A percentile compares a stretch with the other conserved stretches of the same genome.
phyloP scores from a whole-genome alignment of 1,140 invertebrate species.

The Paralvinella palmiformis region DNA sequence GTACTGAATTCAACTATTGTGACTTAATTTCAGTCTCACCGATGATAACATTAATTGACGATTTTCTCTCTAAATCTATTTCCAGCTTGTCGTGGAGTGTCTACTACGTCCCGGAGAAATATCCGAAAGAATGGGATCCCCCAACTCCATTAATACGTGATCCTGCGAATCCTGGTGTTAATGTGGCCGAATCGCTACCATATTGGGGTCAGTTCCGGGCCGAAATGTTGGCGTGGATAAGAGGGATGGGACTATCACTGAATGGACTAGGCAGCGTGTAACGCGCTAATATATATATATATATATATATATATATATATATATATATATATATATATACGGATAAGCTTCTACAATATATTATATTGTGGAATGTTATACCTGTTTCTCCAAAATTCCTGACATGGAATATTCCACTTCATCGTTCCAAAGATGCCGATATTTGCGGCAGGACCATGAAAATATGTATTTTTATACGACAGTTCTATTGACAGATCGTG shows the following conservation, averaged over 20 bases:
- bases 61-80: conserved; percentile 1
- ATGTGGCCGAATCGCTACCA: conserved; percentile 16
- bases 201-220: conserved; percentile 22
- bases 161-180: conserved; percentile 19
- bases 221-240: conserved; percentile 14
- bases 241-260: conserved; percentile 7
- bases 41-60: not conserved
- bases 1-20: not conserved
- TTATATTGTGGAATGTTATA: too few relatives aligned
- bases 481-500: too few relatives aligned
- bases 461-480: too few relatives aligned
- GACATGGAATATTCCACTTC: too few relatives aligned
- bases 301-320: too few relatives aligned
- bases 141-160: conserved; percentile 20
- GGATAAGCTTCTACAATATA: too few relatives aligned
- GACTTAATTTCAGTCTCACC: not conserved
- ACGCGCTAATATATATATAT: too few relatives aligned
- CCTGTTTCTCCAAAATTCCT: too few relatives aligned
- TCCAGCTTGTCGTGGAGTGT: conserved; percentile 13
- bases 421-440: too few relatives aligned
- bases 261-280: conserved; percentile 6
- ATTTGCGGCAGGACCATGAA: too few relatives aligned
- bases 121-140: conserved; percentile 17
- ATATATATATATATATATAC: not conserved
- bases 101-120: conserved; percentile 14